Percentiles rank a stretch among this genome's conserved stretches.
Conservation (phyloP, 1,140 invertebrate species). For the Episyrphus balteatus region DNA sequence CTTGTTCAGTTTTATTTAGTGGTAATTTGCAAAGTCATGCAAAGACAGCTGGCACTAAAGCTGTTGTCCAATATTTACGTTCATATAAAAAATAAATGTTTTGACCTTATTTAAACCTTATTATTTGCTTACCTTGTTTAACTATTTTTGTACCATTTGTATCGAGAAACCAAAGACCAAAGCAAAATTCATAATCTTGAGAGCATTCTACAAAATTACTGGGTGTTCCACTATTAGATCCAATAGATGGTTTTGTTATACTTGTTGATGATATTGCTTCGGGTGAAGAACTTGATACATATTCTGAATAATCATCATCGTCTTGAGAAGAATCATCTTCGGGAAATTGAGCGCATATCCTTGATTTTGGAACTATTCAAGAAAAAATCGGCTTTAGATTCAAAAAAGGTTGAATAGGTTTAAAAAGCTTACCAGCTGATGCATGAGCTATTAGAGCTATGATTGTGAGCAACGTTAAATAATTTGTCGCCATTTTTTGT, state of each 20-base stretch:
- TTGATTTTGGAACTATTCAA: neutral
- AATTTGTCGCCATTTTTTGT: no score
- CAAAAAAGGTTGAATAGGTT: neutral
- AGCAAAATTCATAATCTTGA: no score
- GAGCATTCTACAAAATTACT: no score
- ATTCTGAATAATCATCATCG: neutral
- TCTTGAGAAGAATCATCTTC: neutral
- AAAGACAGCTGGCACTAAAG: neutral
- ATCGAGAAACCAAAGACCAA: neutral
- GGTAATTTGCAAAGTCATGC: neutral
- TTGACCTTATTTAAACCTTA: neutral
- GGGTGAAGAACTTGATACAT: neutral
- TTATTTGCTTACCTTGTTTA: neutral
- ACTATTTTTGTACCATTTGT: neutral
- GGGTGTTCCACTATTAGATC: no score
- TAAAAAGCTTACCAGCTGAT: no score
- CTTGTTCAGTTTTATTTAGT: no score
- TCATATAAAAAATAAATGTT: neutral
- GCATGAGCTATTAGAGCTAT: no score
- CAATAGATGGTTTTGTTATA: no score
- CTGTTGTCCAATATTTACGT: neutral
- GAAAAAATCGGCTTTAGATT: neutral
- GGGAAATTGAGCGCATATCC: neutral
- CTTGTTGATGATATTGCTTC: neutral
- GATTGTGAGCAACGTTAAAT: no score